Conservation (phyloP, 2,888 invertebrate species). For the Lottia gigantea region DNA sequence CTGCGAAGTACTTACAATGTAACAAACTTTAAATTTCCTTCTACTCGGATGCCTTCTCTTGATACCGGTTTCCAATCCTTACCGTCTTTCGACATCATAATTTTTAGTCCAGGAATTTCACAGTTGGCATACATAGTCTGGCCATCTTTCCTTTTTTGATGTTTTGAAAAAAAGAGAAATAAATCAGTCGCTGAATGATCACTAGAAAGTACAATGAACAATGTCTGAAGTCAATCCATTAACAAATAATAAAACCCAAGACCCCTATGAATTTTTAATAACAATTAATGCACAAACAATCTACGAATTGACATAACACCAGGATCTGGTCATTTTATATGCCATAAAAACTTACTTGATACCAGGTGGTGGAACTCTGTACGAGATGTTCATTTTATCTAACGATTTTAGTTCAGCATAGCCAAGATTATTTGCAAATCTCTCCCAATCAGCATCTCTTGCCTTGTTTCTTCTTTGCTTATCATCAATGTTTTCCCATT, state of each 20-base stretch:
- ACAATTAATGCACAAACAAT: too few relatives aligned
- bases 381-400: constrained; percentile 42
- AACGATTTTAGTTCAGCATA: constrained; percentile 43
- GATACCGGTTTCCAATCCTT: neutral
- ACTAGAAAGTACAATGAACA: neutral
- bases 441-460: constrained; percentile 43
- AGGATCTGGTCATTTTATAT: too few relatives aligned
- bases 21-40: neutral
- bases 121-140: neutral
- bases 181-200: neutral
- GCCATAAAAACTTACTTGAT: constrained; percentile 38
- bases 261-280: too few relatives aligned
- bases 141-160: neutral
- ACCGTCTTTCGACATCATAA: neutral
- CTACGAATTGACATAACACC: too few relatives aligned
- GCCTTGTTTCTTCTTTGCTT: neutral
- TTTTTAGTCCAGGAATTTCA: neutral
- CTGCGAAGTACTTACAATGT: neutral
- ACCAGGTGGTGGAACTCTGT: constrained; percentile 54
- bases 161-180: neutral
- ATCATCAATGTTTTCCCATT: constrained; percentile 46
- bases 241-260: too few relatives aligned
- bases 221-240: too few relatives aligned
- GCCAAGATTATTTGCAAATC: constrained; percentile 48
- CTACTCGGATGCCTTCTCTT: neutral